Conservation (phyloP, 1,140 invertebrate genomes). For the Stenopsyche tienmushanensis region DNA sequence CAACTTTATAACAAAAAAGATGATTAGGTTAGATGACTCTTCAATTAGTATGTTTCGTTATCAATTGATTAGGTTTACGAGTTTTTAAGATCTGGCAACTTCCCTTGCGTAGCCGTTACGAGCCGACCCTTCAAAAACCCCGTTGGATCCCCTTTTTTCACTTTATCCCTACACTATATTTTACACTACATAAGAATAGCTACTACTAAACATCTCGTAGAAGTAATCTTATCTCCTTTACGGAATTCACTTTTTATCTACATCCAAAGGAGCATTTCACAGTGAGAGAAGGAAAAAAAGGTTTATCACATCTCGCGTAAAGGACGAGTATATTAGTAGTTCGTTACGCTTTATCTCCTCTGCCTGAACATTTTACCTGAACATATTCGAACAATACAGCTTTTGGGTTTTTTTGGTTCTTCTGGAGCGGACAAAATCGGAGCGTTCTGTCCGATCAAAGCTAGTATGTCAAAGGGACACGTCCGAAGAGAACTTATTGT, state of each 20-base stretch:
- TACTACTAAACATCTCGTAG: constrained; percentile 1
- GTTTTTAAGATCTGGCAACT: constrained; percentile 5
- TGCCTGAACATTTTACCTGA: not conserved
- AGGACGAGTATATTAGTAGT: constrained; percentile 29
- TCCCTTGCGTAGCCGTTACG: not conserved
- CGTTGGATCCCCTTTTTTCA: not conserved
- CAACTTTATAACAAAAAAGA: too few relatives aligned
- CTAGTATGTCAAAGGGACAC: too few relatives aligned
- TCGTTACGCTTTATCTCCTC: constrained; percentile 26
- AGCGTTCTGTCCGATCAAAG: too few relatives aligned
- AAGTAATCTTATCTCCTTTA: constrained; percentile 19
- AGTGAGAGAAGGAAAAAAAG: constrained; percentile 10
- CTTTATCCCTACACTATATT: constrained; percentile 12
- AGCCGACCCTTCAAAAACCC: not conserved
- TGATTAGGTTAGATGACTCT: too few relatives aligned
- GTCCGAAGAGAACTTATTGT: too few relatives aligned
- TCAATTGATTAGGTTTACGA: not conserved
- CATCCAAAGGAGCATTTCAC: not conserved
- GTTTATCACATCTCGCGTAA: constrained; percentile 24
- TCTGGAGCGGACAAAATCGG: too few relatives aligned
- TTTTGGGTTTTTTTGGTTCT: too few relatives aligned
- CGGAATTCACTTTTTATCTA: constrained; percentile 23
- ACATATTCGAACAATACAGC: not conserved
- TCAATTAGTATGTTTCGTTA: too few relatives aligned
- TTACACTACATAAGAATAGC: constrained; percentile 3